These are phyloP conservation scores for Escarpia spicata DNA, from an alignment of 2,888 invertebrate species.

Conservation along the genomic window DNA sequence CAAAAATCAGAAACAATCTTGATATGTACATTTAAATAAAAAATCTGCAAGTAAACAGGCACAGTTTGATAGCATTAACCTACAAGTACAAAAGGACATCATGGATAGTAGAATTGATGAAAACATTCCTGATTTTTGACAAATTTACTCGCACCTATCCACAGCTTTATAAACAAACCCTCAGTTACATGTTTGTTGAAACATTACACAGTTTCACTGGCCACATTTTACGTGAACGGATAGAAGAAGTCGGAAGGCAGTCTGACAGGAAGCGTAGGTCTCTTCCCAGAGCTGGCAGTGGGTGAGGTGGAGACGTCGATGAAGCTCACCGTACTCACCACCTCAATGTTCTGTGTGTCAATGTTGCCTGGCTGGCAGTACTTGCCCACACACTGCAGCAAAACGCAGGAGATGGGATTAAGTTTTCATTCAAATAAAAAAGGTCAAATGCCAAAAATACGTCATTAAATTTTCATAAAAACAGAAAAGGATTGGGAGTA, in stretches of 20 bases:
- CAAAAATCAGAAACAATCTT: too few species aligned
- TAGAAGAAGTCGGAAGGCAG: slow-evolving; percentile 81
- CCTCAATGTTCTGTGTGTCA: slow-evolving; percentile 52
- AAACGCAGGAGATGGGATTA: slow-evolving; percentile 32
- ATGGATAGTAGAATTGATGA: neutral
- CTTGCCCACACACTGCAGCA: slow-evolving; percentile 54
- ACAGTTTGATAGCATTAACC: neutral
- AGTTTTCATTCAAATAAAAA: slow-evolving; percentile 13
- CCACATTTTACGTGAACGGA: slow-evolving; percentile 65
- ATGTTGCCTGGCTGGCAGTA: slow-evolving; percentile 52
- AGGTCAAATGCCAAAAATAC: neutral
- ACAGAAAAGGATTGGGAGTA: too few species aligned
- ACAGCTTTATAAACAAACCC: neutral
- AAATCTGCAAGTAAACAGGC: too few species aligned
- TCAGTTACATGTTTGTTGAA: neutral
- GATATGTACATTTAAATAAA: too few species aligned
- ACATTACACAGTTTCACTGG: neutral
- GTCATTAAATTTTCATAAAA: too few species aligned
- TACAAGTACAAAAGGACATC: neutral
- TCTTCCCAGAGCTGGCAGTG: slow-evolving; percentile 69
- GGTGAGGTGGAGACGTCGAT: slow-evolving; percentile 69
- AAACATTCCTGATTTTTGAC: neutral
- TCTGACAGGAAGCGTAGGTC: slow-evolving; percentile 75
- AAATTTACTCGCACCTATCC: neutral
- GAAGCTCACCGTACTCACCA: slow-evolving; percentile 66